Evolutionary conservation across 2,888 invertebrate genomes (phyloP).

Genomic region (Odontothrips loti): DNA sequence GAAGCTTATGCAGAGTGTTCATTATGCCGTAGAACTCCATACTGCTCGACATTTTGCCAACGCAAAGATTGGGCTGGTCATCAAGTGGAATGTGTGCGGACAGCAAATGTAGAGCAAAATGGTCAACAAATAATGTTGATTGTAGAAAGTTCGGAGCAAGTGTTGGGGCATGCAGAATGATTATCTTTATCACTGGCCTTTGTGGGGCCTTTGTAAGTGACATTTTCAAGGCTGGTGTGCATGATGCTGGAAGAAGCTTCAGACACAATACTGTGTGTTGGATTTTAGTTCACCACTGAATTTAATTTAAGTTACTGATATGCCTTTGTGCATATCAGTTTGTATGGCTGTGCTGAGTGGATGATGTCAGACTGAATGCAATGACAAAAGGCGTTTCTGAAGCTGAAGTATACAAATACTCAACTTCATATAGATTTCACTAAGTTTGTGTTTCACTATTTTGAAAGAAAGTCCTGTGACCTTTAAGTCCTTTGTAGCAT

Average conservation of each 20-base stretch:
- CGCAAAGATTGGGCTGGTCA: slow-evolving; percentile 84
- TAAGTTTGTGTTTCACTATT: too few relatives aligned
- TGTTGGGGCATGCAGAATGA: slow-evolving; percentile 38
- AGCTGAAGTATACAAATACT: too few relatives aligned
- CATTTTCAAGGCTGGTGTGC: too few relatives aligned
- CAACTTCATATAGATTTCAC: too few relatives aligned
- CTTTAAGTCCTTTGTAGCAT: too few relatives aligned
- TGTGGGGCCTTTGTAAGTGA: too few relatives aligned
- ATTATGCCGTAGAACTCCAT: slow-evolving; percentile 76
- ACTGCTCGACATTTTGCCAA: slow-evolving; percentile 86
- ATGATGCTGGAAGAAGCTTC: too few relatives aligned
- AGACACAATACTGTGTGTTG: background rate
- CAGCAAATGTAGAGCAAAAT: slow-evolving; percentile 60
- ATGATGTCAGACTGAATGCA: background rate
- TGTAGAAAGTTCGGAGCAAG: slow-evolving; percentile 59
- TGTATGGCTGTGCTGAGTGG: slow-evolving; percentile 19
- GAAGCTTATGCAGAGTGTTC: slow-evolving; percentile 85
- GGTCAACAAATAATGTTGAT: slow-evolving; percentile 66
- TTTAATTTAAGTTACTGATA: background rate
- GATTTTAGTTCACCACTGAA: background rate
- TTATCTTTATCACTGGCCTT: background rate
- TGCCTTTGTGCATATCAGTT: slow-evolving; percentile 1
- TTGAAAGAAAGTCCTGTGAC: too few relatives aligned
- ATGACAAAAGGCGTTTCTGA: background rate
- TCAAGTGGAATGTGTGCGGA: slow-evolving; percentile 77